These are phyloP conservation scores for Netelia virgata DNA, from an alignment of 2,888 invertebrate genomes.

Conservation along the genomic window DNA sequence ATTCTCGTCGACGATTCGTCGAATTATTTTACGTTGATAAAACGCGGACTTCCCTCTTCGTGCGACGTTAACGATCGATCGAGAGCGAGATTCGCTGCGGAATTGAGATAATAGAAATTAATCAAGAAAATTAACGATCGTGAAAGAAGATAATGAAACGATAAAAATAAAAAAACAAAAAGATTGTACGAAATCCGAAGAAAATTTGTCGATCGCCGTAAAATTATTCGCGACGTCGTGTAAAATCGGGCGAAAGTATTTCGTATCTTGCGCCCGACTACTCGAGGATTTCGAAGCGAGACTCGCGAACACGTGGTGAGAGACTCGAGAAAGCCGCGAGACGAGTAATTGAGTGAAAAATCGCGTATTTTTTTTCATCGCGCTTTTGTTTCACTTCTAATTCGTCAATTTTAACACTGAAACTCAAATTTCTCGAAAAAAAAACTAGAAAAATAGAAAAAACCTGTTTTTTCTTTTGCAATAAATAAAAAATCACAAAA, in stretches of 20 bases:
- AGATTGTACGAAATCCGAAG: too few relatives aligned
- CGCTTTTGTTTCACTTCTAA: too few relatives aligned
- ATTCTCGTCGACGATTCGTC: neutral
- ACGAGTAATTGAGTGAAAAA: too few relatives aligned
- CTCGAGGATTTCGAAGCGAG: neutral
- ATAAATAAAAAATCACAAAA: conserved; percentile 26
- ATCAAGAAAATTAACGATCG: too few relatives aligned
- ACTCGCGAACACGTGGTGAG: conserved; percentile 20
- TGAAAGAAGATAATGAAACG: neutral
- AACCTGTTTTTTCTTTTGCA: neutral
- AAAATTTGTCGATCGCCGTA: too few relatives aligned
- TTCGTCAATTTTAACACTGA: neutral
- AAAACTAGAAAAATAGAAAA: conserved; percentile 13
- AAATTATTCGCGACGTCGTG: too few relatives aligned
- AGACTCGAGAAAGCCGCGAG: neutral
- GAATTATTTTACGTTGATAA: neutral
- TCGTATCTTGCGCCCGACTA: too few relatives aligned
- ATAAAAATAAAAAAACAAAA: conserved; percentile 16
- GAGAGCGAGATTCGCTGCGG: too few relatives aligned
- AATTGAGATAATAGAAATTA: too few relatives aligned
- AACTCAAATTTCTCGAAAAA: conserved; percentile 15
- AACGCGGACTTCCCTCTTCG: neutral
- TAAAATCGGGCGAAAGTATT: too few relatives aligned
- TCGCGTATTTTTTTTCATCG: too few relatives aligned
- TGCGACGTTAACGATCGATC: neutral